Evolutionary conservation across 2,113 vertebrate genomes (phyloP).

Genomic region (Ondatra zibethicus): DNA sequence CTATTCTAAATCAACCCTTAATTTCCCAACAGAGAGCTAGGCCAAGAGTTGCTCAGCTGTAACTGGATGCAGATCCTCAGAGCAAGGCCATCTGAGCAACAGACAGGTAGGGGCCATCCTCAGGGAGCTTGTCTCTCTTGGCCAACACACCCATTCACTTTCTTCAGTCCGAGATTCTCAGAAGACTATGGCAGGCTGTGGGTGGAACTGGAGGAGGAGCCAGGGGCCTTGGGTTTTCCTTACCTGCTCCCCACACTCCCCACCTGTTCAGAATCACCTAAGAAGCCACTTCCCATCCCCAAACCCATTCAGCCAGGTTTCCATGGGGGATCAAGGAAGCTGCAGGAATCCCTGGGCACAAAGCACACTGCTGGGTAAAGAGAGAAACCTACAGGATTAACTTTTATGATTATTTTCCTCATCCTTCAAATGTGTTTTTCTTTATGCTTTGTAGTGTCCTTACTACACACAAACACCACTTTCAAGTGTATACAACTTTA

Average conservation of each 20-base stretch:
- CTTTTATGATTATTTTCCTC: slow-evolving; percentile 19
- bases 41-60: neutral
- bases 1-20: slow-evolving; percentile 22
- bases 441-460: neutral
- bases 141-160: fast-evolving
- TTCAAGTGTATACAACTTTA: neutral
- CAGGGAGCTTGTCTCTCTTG: no score
- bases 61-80: neutral
- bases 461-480: neutral
- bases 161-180: neutral
- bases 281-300: neutral
- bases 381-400: neutral
- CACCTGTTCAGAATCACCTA: neutral
- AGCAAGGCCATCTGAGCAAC: neutral
- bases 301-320: neutral
- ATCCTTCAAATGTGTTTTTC: neutral
- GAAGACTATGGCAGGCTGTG: neutral
- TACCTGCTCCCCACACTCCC: neutral
- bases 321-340: neutral
- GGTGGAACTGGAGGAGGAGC: neutral
- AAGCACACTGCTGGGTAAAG: neutral
- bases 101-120: neutral
- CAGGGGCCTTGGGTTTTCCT: neutral
- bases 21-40: neutral
- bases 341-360: neutral